These are phyloP conservation scores for Rousettus leschenaultii DNA, from an alignment of 2,113 vertebrate species.

Conservation along the genomic window DNA sequence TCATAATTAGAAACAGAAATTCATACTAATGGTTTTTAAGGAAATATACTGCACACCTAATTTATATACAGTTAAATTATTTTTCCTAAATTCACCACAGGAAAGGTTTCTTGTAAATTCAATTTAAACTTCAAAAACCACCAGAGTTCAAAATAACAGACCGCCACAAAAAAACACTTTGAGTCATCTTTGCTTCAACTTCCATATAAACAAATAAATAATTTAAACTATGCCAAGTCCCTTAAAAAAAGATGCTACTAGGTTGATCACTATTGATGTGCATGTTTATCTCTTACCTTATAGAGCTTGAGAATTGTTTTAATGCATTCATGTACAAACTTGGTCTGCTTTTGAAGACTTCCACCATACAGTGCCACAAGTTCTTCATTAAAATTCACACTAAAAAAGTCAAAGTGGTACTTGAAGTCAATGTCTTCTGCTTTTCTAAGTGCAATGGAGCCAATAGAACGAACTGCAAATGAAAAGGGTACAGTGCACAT, in stretches of 20 bases:
- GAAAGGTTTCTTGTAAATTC: not conserved
- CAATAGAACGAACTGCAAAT: slow-evolving; percentile 92
- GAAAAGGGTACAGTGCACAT: not conserved
- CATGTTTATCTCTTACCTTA: slow-evolving; percentile 84
- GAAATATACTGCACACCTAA: not conserved
- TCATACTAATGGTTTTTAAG: not conserved
- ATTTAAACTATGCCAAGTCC: not conserved
- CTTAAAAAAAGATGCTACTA: not conserved
- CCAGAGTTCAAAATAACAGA: not conserved
- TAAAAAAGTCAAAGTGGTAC: slow-evolving; percentile 96
- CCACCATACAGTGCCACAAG: slow-evolving; percentile 97
- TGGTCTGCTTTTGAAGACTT: slow-evolving; percentile 92
- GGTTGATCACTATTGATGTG: not conserved
- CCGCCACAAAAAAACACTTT: not conserved
- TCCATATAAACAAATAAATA: not conserved
- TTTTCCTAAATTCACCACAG: not conserved
- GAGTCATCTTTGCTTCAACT: not conserved
- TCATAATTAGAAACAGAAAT: not conserved
- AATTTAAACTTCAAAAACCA: slow-evolving; percentile 40
- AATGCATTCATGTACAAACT: slow-evolving; percentile 95
- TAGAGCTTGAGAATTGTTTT: slow-evolving; percentile 95
- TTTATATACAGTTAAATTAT: not conserved
- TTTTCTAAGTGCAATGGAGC: slow-evolving; percentile 95
- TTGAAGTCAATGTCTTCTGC: slow-evolving; percentile 91
- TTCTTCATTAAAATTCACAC: slow-evolving; percentile 97